These are phyloP conservation scores for Tolypeutes matacus DNA, from an alignment of 2,797 vertebrate species.

Conservation along the genomic window DNA sequence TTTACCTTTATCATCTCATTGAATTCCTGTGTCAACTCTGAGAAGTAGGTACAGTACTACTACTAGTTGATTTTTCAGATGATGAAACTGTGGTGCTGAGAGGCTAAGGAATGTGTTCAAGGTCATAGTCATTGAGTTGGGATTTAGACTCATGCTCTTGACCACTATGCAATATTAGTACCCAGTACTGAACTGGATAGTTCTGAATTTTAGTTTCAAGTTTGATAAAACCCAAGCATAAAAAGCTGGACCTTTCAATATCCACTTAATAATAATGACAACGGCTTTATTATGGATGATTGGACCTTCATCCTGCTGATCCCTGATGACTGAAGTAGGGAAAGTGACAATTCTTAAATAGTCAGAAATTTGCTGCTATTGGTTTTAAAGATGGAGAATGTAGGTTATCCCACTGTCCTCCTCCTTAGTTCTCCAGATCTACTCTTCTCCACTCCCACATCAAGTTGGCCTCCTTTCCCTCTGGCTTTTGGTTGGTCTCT, in stretches of 20 bases:
- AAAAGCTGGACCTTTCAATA: not conserved
- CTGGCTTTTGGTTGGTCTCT: not conserved
- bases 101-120: not conserved
- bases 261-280: constrained; percentile 9
- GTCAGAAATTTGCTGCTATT: not conserved
- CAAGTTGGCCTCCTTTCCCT: not conserved
- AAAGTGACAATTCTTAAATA: not conserved
- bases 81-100: not conserved
- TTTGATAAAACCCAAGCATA: constrained; percentile 14
- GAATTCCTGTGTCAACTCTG: not conserved
- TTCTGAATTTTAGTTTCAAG: constrained; percentile 41
- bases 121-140: not conserved
- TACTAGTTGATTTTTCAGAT: not conserved
- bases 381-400: not conserved
- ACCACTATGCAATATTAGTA: not conserved
- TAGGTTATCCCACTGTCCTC: not conserved
- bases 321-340: not conserved
- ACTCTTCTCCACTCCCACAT: not conserved
- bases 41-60: not conserved
- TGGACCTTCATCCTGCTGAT: not conserved
- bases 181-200: not conserved
- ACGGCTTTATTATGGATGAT: no score
- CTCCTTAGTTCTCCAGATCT: not conserved
- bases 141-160: not conserved
- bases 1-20: not conserved